Base-by-base conservation (phyloP, 2,888 invertebrate species). In the Cerceris rybyensis region DNA sequence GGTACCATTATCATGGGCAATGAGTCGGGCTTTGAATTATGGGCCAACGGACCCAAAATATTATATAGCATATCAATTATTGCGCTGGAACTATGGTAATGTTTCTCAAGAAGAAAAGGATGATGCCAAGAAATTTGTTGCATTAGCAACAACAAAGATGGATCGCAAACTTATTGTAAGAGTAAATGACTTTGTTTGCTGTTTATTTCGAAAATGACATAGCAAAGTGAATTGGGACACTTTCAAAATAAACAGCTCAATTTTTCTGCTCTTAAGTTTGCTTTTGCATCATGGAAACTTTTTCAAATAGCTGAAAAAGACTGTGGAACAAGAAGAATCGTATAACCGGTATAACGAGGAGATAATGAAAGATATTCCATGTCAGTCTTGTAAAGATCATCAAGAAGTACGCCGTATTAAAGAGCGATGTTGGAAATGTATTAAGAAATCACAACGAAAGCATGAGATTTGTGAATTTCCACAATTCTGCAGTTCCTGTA, bases 1-100 rank as follows among this genome's bases (percentile, higher is more conserved):
- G 83, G 69, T 75, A 28, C 88, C 89, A 28, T 75, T 90, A 55
- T 70, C 85, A 9, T 90, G 90, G 90, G 90, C 88, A 42, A 57
- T 87, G 49, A 77, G 71, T 14, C 86, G 75, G 75, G 76, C 81
- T 11, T 75, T 88, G 42, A 73, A 78, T 11, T 87, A 83, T 58
- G 77, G 76, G 39, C 88, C 90, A 57, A 75, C 88, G 8, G 83
- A 89, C 71, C 87, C 88, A 2, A 46, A 78, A 43, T 77, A 90
- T 75, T 89, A 88, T 39, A 73, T 86, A 7, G 85, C 85, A 5
- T 82, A 87, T 63, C 87, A 90, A 71, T 75, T 90, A 42, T 46
- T 88, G 58, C 78, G 81, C 13, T 90, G 90, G 90, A 83, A 80
- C 60, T 66, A 85, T 61, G 82, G 75, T 7, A 83, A 83, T 71